Evolutionary conservation across 2,797 vertebrate species (phyloP).

Genomic region (Rhinophrynus dorsalis): DNA sequence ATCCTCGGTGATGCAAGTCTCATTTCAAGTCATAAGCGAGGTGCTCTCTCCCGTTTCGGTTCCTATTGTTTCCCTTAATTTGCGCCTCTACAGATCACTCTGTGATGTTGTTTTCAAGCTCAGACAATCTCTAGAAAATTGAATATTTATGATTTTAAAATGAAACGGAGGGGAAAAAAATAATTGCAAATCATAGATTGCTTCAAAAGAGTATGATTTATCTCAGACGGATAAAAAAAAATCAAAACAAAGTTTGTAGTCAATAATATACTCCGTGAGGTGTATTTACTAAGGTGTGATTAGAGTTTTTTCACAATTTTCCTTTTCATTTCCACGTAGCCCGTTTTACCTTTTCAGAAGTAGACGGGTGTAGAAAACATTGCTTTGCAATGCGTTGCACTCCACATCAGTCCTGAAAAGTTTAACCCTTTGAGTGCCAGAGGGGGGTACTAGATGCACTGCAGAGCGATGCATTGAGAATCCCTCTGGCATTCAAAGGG

Average conservation of each 20-base stretch:
- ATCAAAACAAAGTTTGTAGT: slow-evolving; percentile 24
- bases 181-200: slow-evolving; percentile 47
- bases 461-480: too few species aligned
- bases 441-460: too few species aligned
- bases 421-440: too few species aligned
- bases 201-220: slow-evolving; percentile 29
- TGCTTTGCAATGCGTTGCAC: too few species aligned
- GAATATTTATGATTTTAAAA: slow-evolving; percentile 48
- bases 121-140: slow-evolving; percentile 41
- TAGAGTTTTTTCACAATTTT: too few species aligned
- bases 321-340: too few species aligned
- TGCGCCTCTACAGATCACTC: slow-evolving; percentile 35
- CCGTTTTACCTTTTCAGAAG: too few species aligned
- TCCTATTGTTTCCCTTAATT: slow-evolving; percentile 42
- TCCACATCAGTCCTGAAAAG: too few species aligned
- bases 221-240: slow-evolving; percentile 12
- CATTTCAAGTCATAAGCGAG: slow-evolving; percentile 23
- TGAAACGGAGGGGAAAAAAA: slow-evolving; percentile 39
- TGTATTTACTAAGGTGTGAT: too few species aligned
- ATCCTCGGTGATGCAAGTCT: slow-evolving; percentile 5
- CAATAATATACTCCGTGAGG: background rate
- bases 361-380: too few species aligned
- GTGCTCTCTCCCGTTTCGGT: slow-evolving; percentile 24
- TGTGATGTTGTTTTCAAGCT: slow-evolving; percentile 31
- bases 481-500: too few species aligned